These are phyloP conservation scores for Conus betulinus DNA, from an alignment of 1,140 invertebrate genomes.

Conservation along the genomic window DNA sequence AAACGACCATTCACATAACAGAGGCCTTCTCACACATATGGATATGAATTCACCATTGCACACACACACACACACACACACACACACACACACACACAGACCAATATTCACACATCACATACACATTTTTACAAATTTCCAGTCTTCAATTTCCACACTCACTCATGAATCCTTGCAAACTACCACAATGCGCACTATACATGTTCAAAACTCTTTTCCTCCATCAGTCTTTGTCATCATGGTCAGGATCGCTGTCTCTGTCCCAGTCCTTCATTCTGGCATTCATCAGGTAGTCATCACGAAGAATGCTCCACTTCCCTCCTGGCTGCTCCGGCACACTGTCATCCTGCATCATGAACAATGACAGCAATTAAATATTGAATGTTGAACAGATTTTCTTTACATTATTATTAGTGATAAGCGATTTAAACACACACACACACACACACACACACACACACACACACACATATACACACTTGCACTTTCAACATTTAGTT, in stretches of 20 bases:
- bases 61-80: slow-evolving; percentile 12
- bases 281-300: slow-evolving; percentile 91
- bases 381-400: too few species aligned
- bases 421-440: too few species aligned
- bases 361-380: not conserved
- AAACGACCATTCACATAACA: not conserved
- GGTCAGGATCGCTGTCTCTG: slow-evolving; percentile 78
- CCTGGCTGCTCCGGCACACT: not conserved
- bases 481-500: too few species aligned
- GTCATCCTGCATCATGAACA: not conserved
- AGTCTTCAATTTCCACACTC: too few species aligned
- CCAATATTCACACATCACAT: not conserved
- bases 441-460: too few species aligned
- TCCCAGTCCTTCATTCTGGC: slow-evolving; percentile 94
- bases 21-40: not conserved
- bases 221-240: not conserved
- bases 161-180: too few species aligned
- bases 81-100: not conserved
- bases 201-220: too few species aligned
- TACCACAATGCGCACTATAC: too few species aligned
- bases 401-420: too few species aligned
- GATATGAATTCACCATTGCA: not conserved
- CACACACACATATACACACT: too few species aligned
- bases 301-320: slow-evolving; percentile 79
- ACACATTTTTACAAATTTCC: too few species aligned